Evolutionary conservation across 1,140 invertebrate species (phyloP), one percentile per base, ranked within the genome.

Genomic region (Drosophila nigrodunni): DNA sequence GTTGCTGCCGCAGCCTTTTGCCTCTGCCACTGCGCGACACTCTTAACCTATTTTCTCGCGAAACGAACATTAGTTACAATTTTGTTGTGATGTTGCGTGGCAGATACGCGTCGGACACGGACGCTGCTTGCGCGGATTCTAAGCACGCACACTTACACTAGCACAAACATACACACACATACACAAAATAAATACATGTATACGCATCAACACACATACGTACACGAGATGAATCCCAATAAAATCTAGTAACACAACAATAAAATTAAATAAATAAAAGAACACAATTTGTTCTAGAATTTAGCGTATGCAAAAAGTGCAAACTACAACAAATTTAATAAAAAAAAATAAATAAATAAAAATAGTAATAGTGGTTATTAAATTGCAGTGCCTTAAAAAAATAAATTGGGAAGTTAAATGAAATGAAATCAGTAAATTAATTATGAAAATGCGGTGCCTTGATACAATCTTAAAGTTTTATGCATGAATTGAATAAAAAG

Each of bases 71-170:
- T 90, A 90, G 87, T 90, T 90, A 90, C 86, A 89, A 90, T 89
- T 89, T 90, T 90, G 86, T 90, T 90, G 86, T 90, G 86, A 90
- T 90, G 87, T 89, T 90, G 87, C 82, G 87, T 89, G 87, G 83
- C 86, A 89, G 85, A 89, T 89, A 90, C 85, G 85, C 80, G 82
- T 80, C 75, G 83, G 83, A 81, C 72, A 82, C 87, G 86, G 86
- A 90, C 87, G 87, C 77, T 82, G 82, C 78, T 90, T 88, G 85
- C 80, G 87, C 85, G 85, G 64, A 88, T 88, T 88, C 83, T 88
- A 89, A 80, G 55, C 66, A 83, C 83, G 82, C 50, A 74, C 73
- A 77, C 69, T 68, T 49, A 71, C 78, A 73, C 61, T 75, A 74
- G 52, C 57, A 44, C 59, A 65, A 39, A 65, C 37, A 74, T 54